Evolutionary conservation across 2,113 vertebrate genomes (phyloP), one percentile per base, ranked within the genome.

Genomic region (Platysteira castanea): DNA sequence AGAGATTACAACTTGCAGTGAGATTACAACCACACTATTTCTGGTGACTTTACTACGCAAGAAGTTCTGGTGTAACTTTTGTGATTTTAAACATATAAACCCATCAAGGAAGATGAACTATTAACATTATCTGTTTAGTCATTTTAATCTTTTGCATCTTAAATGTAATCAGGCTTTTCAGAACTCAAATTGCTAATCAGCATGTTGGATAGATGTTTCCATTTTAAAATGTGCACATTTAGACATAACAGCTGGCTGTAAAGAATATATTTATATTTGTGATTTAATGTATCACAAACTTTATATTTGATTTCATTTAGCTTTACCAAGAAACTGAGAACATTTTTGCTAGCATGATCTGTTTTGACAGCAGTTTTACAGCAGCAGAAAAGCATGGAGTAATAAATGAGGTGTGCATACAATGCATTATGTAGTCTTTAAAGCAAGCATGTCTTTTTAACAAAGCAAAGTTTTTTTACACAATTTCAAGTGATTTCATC

Each of bases 201-300:
- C 95, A 94, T 63, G 86, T 98, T 97, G 97, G 96, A 93, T 97
- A 97, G 98, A 97, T 90, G 96, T 95, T 98, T 97, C 97, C 90
- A 94, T 96, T 97, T 97, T 96, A 89, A 97, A 98, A 95, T 79
- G 91, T 95, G 91, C 83, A 91, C 95, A 96, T 96, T 97, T 96
- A 97, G 96, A 97, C 94, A 90, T 92, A 97, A 98, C 93, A 98
- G 97, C 97, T 96, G 95, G 97, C 90, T 95, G 94, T 98, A 98
- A 98, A 98, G 96, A 90, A 97, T 94, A 93, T 97, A 97, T 98
- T 98, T 98, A 97, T 98, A 96, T 97, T 98, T 97, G 96, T 97
- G 96, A 98, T 96, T 97, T 98, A 97, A 98, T 97, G 93, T 98
- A 97, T 98, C 95, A 84, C 96, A 97, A 97, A 97, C 93, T 97